A percentile compares a stretch with the other conserved stretches of the same genome.
phyloP scores from a whole-genome alignment of 2,797 vertebrate species.

The Balearica regulorum region DNA sequence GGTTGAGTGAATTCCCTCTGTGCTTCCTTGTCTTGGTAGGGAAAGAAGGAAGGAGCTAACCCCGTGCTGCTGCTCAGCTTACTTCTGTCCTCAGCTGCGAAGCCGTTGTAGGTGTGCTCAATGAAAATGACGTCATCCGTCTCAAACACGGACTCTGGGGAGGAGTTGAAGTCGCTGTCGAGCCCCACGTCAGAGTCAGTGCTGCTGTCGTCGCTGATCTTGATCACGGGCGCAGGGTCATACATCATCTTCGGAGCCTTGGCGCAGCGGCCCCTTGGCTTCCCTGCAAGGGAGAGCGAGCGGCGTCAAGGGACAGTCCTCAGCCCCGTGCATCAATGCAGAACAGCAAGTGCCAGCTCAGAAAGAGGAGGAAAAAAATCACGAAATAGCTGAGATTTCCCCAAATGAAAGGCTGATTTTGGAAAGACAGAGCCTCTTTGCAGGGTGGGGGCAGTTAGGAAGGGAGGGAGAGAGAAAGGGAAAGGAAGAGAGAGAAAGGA shows the following conservation, averaged over 20 bases:
- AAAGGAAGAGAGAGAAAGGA: slow-evolving; percentile 51
- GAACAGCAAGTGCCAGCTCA: neutral
- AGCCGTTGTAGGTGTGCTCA: slow-evolving; percentile 74
- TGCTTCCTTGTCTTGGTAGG: neutral
- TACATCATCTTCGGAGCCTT: slow-evolving; percentile 78
- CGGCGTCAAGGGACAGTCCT: rapidly evolving
- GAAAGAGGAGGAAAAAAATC: neutral
- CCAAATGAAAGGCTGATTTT: neutral
- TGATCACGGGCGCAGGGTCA: slow-evolving; percentile 80
- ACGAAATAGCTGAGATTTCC: neutral
- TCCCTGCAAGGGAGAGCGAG: slow-evolving; percentile 71
- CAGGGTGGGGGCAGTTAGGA: neutral
- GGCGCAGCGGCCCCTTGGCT: slow-evolving; percentile 78
- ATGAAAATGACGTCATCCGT: slow-evolving; percentile 92
- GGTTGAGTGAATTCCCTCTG: neutral
- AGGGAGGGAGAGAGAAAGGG: neutral
- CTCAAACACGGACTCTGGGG: slow-evolving; percentile 90
- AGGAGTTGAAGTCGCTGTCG: slow-evolving; percentile 96
- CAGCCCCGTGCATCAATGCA: rapidly evolving
- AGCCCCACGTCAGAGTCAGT: slow-evolving; percentile 87
- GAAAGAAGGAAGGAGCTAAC: neutral
- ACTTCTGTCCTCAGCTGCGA: slow-evolving; percentile 60
- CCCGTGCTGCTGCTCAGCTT: neutral
- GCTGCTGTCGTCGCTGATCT: slow-evolving; percentile 95
- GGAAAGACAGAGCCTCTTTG: neutral